Base-by-base conservation (phyloP, 2,888 invertebrate genomes). In the Melanostoma mellinum region DNA sequence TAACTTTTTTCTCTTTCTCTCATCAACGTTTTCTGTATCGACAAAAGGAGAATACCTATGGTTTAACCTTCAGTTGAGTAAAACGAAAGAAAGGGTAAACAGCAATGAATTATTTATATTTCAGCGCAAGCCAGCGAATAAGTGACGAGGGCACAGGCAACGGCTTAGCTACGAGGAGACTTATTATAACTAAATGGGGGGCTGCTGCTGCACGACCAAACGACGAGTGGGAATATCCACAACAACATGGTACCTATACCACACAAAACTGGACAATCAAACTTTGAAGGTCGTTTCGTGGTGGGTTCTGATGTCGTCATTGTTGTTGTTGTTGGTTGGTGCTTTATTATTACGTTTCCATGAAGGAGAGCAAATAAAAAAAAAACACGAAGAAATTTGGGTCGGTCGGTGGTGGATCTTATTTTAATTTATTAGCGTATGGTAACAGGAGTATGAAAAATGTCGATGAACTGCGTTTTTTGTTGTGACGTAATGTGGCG, bases 51-150 rank as follows among this genome's bases (percentile, higher is more conserved):
- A 58, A 69, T 20, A 20, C 20, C 20, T 20, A 20, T 20, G 20
- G 0, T 20, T 20, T 71, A 84, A 67, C 79, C 79, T 78, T 79
- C 65, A 71, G 68, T 6, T 52, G 20, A 67, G 53, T 46, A 65
- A 65, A 71, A 65, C 9, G n/a, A 60, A 40, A 44, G 42, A 77
- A 75, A 69, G 67, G 79, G 71, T 84, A 74, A 75, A 67, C 65
- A 75, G 67, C 65, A 42, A 84, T 84, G 84, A 84, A 84, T 84
- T 79, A 84, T 79, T 84, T 84, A 84, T 84, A 84, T 67, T 79
- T 55, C 42, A 73, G 56, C 20, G 20, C 81, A 38, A 76, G 72
- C 50, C 63, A 77, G 33, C 30, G 58, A 58, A 42, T 38, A 75
- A 81, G 69, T 74, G 65, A 67, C 58, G 84, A 84, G 79, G 82